Evolutionary conservation across 2,797 vertebrate species (phyloP).

Genomic region (Loris lydekkerianus): DNA sequence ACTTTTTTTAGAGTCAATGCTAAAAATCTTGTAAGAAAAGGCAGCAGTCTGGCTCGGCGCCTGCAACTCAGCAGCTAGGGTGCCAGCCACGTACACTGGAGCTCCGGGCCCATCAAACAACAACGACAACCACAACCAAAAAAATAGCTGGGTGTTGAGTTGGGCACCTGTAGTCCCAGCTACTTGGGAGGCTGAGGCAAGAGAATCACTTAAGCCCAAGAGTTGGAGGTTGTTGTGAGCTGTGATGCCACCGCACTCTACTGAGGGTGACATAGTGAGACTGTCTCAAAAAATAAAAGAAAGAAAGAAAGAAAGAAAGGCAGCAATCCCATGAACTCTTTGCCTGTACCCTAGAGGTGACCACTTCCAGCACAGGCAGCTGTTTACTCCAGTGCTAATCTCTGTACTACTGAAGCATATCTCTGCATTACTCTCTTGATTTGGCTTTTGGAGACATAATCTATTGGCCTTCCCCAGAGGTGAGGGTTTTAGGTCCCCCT

Average conservation of each 20-base stretch:
- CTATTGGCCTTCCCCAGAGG: neutral
- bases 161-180: too few relatives aligned
- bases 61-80: too few relatives aligned
- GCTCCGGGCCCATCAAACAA: too few relatives aligned
- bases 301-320: neutral
- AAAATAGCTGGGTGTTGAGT: too few relatives aligned
- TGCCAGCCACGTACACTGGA: too few relatives aligned
- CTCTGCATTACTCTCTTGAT: neutral
- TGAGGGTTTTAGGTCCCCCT: neutral
- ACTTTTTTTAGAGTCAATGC: neutral
- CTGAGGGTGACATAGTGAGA: too few relatives aligned
- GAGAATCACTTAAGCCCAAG: too few relatives aligned
- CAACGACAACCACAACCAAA: too few relatives aligned
- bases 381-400: neutral
- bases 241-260: too few relatives aligned
- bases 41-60: neutral
- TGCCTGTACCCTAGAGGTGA: neutral
- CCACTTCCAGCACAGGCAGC: neutral
- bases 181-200: too few relatives aligned
- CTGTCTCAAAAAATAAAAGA: neutral
- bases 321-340: neutral
- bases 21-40: neutral
- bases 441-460: neutral
- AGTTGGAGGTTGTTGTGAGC: too few relatives aligned
- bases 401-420: neutral